A percentile compares a stretch with the other conserved stretches of the same genome.
Conservation (phyloP, 1,140 invertebrate species). For the Drosophila sulfurigaster region DNA sequence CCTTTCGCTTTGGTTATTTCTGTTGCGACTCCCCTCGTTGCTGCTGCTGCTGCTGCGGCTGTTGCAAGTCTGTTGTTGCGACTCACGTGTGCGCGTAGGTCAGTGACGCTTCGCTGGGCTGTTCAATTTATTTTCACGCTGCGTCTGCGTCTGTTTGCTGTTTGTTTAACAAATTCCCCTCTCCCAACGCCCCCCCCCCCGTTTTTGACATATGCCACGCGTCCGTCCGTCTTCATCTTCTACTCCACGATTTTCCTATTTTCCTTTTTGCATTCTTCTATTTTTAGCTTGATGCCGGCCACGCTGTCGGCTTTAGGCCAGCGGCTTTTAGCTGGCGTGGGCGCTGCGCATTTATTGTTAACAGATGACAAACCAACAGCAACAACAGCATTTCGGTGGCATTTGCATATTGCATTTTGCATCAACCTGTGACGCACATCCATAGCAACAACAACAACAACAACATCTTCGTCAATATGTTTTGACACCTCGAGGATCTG, state of each 20-base stretch:
- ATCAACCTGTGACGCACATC: conserved; percentile 12
- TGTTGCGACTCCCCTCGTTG: conserved; percentile 23
- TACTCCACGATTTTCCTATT: not conserved
- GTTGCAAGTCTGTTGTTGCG: conserved; percentile 8
- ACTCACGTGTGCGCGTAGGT: conserved; percentile 75
- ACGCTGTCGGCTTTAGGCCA: conserved; percentile 33
- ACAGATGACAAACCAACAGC: conserved; percentile 54
- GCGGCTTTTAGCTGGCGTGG: conserved; percentile 17
- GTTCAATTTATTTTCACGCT: conserved; percentile 68
- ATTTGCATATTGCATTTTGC: conserved; percentile 26
- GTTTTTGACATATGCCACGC: conserved; percentile 48
- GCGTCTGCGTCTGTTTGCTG: conserved; percentile 45
- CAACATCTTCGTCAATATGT: conserved; percentile 18
- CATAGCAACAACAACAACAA: conserved; percentile 1
- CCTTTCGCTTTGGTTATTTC: conserved; percentile 53
- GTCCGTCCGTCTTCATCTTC: conserved; percentile 18
- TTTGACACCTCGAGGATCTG: conserved; percentile 18
- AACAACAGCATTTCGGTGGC: not conserved
- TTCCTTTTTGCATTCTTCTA: conserved; percentile 3
- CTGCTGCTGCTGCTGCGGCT: conserved; percentile 36
- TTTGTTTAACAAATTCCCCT: conserved; percentile 53
- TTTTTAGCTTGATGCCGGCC: conserved; percentile 37
- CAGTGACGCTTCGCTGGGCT: conserved; percentile 65
- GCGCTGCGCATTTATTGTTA: conserved; percentile 60
- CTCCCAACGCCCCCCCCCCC: not conserved